Base-by-base conservation (phyloP, 2,113 vertebrate genomes). In the Plotosus lineatus region DNA sequence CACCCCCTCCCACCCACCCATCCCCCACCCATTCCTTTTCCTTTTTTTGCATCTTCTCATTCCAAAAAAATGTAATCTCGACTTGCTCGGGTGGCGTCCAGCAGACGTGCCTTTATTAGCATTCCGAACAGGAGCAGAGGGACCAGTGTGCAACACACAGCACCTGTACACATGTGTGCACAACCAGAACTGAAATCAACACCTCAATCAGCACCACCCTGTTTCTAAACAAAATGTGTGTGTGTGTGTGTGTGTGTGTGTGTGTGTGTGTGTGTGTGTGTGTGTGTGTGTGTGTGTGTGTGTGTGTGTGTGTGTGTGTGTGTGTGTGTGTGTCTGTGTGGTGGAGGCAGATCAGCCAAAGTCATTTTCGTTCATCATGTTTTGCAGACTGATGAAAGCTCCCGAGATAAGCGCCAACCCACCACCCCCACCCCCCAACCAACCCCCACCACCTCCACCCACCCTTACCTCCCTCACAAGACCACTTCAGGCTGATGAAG, bases 281-380 rank as follows among this genome's bases (percentile, higher is more conserved):
- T 63, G 56, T 36, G 40, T 40, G 23, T 42, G 72, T 53, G 46
- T 23, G 50, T n/a, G 50, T 44, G 74, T 9, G 74, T 55, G 72
- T 33, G 50, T 75, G 26, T 63, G 53, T 63, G 75, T 56, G 33
- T 6, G 21, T 26, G 75, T 17, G 55, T 48, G 26, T 10, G 63
- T 21, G 38, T 66, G 61, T 19, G 66, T 56, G 78, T 73, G 55
- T 48, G 26, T 10, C 55, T 21, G 38, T 66, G 61, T 19, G 66
- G 78, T 73, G 63, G 48, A 53, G 10, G 50, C 28, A 12, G 28
- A 84, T 80, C 63, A 75, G 78, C 83, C 77, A 81, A 81, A 85
- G 82, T 87, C 81, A 85, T 87, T 86, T 87, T 86, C 63, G 79
- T 82, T 83, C 84, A 87, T 88, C 84, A 82, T 86, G 87, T 88